A percentile compares a stretch with the other conserved stretches of the same genome.
phyloP scores from a whole-genome alignment of 2,888 invertebrate species.

The Leucophora obtusa region DNA sequence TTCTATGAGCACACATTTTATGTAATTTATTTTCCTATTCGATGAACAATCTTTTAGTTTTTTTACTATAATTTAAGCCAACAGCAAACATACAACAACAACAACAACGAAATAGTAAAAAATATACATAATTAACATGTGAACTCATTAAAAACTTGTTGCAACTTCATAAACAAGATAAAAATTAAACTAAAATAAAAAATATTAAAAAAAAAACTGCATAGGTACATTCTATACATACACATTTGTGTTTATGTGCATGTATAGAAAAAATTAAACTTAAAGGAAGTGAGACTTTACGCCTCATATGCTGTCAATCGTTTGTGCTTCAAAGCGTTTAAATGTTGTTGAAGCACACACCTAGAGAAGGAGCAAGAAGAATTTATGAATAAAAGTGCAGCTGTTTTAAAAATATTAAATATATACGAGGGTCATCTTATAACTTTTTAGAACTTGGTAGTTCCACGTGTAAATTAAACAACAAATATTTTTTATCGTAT shows the following conservation, averaged over 20 bases:
- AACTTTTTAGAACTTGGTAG: no score
- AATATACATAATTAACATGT: conserved; percentile 63
- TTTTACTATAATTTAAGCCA: conserved; percentile 28
- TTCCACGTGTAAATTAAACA: no score
- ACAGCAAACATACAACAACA: conserved; percentile 6
- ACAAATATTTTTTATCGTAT: no score
- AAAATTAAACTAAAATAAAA: conserved; percentile 35
- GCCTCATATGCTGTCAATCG: conserved; percentile 66
- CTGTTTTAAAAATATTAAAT: conserved; percentile 25
- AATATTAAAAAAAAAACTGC: not conserved
- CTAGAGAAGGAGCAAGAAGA: conserved; percentile 13
- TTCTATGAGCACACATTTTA: not conserved
- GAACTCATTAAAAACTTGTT: conserved; percentile 66
- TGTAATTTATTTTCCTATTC: conserved; percentile 34
- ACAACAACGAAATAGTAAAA: conserved; percentile 15
- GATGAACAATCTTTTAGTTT: conserved; percentile 28
- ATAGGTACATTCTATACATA: not conserved
- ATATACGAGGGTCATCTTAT: no score
- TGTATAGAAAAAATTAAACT: conserved; percentile 6
- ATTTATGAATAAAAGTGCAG: conserved; percentile 35
- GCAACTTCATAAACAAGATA: conserved; percentile 59
- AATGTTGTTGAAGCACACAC: conserved; percentile 57
- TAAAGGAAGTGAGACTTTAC: conserved; percentile 67
- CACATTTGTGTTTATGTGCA: not conserved
- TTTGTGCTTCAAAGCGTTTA: conserved; percentile 63